Conservation (phyloP, 2,113 vertebrate species). For the Lampris incognitus region DNA sequence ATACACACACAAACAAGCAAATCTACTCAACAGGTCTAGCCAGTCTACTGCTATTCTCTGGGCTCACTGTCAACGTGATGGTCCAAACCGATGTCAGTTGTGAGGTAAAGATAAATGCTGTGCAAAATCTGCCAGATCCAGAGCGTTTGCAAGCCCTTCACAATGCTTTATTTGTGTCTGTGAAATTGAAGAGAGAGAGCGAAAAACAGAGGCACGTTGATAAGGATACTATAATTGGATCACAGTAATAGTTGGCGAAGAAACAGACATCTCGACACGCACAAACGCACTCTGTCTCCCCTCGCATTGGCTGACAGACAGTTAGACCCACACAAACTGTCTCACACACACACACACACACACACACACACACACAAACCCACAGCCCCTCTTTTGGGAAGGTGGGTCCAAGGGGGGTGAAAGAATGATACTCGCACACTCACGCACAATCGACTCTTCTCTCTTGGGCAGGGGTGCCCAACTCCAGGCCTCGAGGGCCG, state of each 20-base stretch:
- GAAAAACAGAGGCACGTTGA: background rate
- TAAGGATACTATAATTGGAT: background rate
- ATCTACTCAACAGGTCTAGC: no score
- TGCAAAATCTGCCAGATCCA: no score
- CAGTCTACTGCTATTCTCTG: no score
- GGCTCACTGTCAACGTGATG: no score
- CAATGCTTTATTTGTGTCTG: slow-evolving; percentile 1
- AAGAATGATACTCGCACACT: background rate
- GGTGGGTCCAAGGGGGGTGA: no score
- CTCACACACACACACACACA: background rate
- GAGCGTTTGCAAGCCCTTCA: background rate
- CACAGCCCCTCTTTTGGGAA: no score
- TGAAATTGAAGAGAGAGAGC: background rate
- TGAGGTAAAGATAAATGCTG: no score
- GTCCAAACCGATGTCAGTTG: no score
- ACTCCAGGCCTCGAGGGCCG: no score
- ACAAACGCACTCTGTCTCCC: background rate
- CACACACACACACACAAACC: no score
- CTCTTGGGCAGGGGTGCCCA: no score
- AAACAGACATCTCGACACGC: background rate
- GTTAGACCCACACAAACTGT: background rate
- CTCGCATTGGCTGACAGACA: background rate
- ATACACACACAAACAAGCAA: no score
- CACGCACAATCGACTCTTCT: background rate
- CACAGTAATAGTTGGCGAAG: background rate